phyloP scores from a whole-genome alignment of 2,113 vertebrate species.

The Calyptomena viridis region DNA sequence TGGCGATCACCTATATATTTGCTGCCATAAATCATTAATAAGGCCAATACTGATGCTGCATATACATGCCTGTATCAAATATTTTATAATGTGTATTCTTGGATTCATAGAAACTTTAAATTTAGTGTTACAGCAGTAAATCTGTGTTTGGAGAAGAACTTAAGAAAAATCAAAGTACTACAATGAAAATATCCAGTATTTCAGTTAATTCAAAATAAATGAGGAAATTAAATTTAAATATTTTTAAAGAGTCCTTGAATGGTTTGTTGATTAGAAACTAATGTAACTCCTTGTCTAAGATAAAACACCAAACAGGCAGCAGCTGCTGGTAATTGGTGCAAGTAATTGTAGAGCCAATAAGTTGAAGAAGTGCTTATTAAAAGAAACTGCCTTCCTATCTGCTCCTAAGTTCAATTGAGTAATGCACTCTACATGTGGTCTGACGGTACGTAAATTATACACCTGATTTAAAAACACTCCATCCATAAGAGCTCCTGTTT shows the following conservation, averaged over 20 bases:
- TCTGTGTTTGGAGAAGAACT: slow-evolving; percentile 45
- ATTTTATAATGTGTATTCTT: neutral
- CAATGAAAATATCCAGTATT: slow-evolving; percentile 75
- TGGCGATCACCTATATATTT: neutral
- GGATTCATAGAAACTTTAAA: neutral
- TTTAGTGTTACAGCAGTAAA: neutral
- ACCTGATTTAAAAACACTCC: slow-evolving; percentile 90
- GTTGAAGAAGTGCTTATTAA: slow-evolving; percentile 88
- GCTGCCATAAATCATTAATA: neutral
- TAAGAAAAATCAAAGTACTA: slow-evolving; percentile 37
- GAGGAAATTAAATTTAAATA: slow-evolving; percentile 76
- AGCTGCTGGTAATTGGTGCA: slow-evolving; percentile 88
- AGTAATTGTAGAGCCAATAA: slow-evolving; percentile 89
- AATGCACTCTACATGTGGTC: slow-evolving; percentile 85
- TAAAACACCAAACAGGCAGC: slow-evolving; percentile 83
- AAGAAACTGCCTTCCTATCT: slow-evolving; percentile 85
- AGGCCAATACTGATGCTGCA: neutral
- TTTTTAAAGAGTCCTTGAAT: slow-evolving; percentile 82
- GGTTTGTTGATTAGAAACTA: slow-evolving; percentile 87
- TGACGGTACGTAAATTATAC: slow-evolving; percentile 85
- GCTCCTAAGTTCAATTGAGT: slow-evolving; percentile 84
- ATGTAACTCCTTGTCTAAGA: slow-evolving; percentile 80
- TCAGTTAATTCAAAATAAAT: slow-evolving; percentile 80
- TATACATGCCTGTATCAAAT: neutral
- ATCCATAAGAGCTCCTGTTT: slow-evolving; percentile 84